These are phyloP conservation scores for Rhodinocichla rosea DNA, from an alignment of 2,113 vertebrate species.

Conservation along the genomic window DNA sequence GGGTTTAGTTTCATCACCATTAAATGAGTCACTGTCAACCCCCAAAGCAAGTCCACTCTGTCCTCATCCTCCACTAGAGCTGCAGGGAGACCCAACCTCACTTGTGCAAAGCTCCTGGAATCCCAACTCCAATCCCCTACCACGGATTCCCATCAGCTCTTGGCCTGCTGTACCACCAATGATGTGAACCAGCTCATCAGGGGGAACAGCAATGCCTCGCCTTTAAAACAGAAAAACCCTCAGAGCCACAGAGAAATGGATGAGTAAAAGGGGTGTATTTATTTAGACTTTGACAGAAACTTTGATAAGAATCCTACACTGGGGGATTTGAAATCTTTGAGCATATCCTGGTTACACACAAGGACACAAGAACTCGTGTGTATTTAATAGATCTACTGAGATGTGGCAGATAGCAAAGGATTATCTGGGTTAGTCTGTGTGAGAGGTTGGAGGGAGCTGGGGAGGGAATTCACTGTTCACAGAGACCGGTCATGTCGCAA, in stretches of 20 bases:
- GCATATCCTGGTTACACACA: background rate
- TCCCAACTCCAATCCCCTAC: background rate
- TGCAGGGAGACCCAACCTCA: background rate
- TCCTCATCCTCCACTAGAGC: background rate
- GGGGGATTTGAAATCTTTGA: background rate
- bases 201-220: background rate
- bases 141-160: background rate
- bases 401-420: slow-evolving; percentile 43
- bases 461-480: slow-evolving; percentile 2
- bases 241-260: background rate
- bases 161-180: background rate
- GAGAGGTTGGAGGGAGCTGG: slow-evolving; percentile 7
- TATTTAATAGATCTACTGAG: slow-evolving; percentile 16
- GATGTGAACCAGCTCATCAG: fast-evolving
- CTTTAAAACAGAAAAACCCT: background rate
- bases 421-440: slow-evolving; percentile 37
- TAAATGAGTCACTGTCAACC: background rate
- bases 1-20: background rate
- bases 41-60: background rate
- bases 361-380: background rate
- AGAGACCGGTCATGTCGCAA: background rate
- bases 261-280: background rate
- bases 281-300: background rate
- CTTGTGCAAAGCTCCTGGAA: background rate
- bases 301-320: background rate